These are phyloP conservation scores for Chloroclystis v-ata DNA, from an alignment of 2,888 invertebrate genomes.

Conservation along the genomic window DNA sequence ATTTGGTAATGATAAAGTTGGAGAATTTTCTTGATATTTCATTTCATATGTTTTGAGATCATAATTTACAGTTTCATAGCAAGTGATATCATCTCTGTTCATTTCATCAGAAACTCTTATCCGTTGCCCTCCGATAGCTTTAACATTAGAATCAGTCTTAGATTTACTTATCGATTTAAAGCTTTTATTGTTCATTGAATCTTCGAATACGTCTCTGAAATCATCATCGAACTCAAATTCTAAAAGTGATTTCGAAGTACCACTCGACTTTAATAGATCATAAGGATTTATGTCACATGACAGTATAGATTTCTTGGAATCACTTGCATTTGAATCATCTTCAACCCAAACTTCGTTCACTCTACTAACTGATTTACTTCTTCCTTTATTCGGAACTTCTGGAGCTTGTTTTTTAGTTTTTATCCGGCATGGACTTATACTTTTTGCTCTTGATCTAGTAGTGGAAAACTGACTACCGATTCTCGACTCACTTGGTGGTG, in stretches of 20 bases:
- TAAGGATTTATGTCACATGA: conserved; percentile 92
- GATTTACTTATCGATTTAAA: conserved; percentile 49
- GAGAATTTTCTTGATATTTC: conserved; percentile 54
- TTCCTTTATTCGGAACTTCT: conserved; percentile 57
- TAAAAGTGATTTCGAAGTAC: conserved; percentile 65
- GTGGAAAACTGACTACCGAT: conserved; percentile 74
- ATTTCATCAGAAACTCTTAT: conserved; percentile 80
- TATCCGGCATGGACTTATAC: conserved; percentile 77
- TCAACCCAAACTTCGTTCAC: conserved; percentile 71
- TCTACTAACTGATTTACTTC: conserved; percentile 71
- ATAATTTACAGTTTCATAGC: conserved; percentile 71
- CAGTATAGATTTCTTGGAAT: conserved; percentile 83
- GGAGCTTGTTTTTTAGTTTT: conserved; percentile 74
- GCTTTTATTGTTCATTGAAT: conserved; percentile 55
- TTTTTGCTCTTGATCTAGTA: conserved; percentile 73
- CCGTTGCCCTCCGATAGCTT: conserved; percentile 83
- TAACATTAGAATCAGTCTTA: conserved; percentile 72
- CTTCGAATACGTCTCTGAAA: conserved; percentile 62
- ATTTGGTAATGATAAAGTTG: conserved; percentile 62
- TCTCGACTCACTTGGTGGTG: conserved; percentile 80
- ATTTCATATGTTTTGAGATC: conserved; percentile 67
- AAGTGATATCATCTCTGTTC: conserved; percentile 56
- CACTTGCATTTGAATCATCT: conserved; percentile 51
- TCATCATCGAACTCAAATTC: conserved; percentile 77
- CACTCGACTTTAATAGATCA: conserved; percentile 82